Conservation (phyloP, 2,113 vertebrate species). For the Rhynchomys soricoides region DNA sequence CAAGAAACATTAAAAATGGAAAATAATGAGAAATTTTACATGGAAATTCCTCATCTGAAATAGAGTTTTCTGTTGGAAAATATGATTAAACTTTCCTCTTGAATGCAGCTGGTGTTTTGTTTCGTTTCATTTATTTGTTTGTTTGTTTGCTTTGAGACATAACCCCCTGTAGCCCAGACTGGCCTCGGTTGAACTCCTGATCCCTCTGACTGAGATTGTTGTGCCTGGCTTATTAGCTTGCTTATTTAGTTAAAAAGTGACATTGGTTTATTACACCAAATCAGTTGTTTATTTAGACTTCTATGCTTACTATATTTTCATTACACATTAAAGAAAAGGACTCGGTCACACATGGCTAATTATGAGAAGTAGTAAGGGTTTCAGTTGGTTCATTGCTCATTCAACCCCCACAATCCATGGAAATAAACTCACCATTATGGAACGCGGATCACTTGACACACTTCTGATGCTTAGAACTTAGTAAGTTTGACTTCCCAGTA, state of each 20-base stretch:
- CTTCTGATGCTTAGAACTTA: conserved; percentile 47
- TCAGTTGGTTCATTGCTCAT: neutral
- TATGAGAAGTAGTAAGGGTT: conserved; percentile 36
- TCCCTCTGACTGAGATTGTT: neutral
- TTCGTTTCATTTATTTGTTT: too few species aligned
- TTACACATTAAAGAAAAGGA: conserved; percentile 32
- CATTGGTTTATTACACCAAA: conserved; percentile 34
- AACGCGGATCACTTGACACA: neutral
- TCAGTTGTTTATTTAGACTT: conserved; percentile 2
- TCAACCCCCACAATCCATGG: conserved; percentile 12
- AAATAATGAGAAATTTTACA: neutral
- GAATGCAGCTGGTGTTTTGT: neutral
- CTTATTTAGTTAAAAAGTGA: conserved; percentile 51
- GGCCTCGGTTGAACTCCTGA: neutral
- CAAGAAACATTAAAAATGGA: conserved; percentile 17
- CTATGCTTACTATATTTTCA: conserved; percentile 2
- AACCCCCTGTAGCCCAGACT: neutral
- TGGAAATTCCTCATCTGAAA: conserved; percentile 28
- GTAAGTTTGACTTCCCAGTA: conserved; percentile 49
- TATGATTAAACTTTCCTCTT: neutral
- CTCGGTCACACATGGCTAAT: neutral
- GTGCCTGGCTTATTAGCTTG: neutral
- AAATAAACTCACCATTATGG: conserved; percentile 39
- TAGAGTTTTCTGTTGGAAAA: conserved; percentile 24
- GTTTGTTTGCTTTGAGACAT: neutral